A percentile compares a stretch with the other conserved stretches of the same genome.
These are phyloP conservation scores for Galaxias olidus DNA, from an alignment of 2,797 vertebrate genomes.

Conservation along the genomic window DNA sequence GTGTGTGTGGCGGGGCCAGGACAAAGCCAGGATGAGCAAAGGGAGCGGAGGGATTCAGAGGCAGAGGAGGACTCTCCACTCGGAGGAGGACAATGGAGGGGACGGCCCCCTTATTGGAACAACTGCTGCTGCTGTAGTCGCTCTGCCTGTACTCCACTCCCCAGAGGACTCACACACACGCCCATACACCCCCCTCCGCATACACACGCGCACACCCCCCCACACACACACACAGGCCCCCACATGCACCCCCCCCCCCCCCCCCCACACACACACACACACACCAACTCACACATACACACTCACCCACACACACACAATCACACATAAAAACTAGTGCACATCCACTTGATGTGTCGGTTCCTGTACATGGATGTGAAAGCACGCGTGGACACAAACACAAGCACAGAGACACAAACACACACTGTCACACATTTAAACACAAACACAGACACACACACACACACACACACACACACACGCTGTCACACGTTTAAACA, in stretches of 20 bases:
- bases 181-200: conserved; percentile 22
- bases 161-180: conserved; percentile 51
- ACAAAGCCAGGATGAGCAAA: conserved; percentile 24
- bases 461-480: conserved; percentile 5
- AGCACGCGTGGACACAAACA: conserved; percentile 36
- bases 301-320: conserved; percentile 18
- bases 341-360: not conserved
- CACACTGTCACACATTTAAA: conserved; percentile 22
- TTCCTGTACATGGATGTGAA: not conserved
- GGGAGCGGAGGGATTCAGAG: conserved; percentile 35
- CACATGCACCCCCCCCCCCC: too few species aligned
- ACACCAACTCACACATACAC: conserved; percentile 29
- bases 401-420: conserved; percentile 14
- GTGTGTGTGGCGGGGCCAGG: conserved; percentile 34
- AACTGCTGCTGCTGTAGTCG: conserved; percentile 14
- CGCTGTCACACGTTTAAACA: conserved; percentile 37
- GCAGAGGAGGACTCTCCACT: conserved; percentile 44
- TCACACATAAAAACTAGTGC: conserved; percentile 12
- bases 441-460: conserved; percentile 1
- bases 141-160: conserved; percentile 68
- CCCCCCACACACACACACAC: conserved; percentile 1
- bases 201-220: not conserved
- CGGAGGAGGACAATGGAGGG: conserved; percentile 53
- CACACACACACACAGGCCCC: too few species aligned
- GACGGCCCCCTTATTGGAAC: conserved; percentile 55